Evolutionary conservation across 2,888 invertebrate species (phyloP).

Genomic region (Eupithecia subumbrata): DNA sequence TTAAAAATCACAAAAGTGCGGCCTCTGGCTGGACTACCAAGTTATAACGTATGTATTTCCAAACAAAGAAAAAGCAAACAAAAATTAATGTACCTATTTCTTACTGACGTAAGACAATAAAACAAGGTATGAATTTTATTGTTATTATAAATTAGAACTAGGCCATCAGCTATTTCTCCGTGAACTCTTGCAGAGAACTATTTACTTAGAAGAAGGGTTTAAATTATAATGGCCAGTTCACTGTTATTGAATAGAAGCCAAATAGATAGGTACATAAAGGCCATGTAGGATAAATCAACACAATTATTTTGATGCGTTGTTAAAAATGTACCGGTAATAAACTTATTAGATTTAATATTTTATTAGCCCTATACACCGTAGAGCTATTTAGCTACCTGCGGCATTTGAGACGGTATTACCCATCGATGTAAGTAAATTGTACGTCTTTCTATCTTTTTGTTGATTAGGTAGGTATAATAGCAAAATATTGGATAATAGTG

Average conservation of each 20-base stretch:
- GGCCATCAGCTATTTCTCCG: conserved; percentile 33
- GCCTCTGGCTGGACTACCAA: too few species aligned
- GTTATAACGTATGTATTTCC: neutral
- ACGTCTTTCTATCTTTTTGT: too few species aligned
- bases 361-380: too few species aligned
- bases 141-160: conserved; percentile 33
- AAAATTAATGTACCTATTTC: neutral
- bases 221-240: conserved; percentile 22
- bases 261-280: conserved; percentile 49
- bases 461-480: too few species aligned
- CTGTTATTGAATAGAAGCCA: conserved; percentile 64
- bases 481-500: too few species aligned
- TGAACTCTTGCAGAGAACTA: conserved; percentile 24
- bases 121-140: conserved; percentile 42
- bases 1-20: too few species aligned
- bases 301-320: conserved; percentile 30
- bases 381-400: too few species aligned
- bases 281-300: conserved; percentile 58
- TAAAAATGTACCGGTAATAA: neutral
- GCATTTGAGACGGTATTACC: too few species aligned
- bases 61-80: neutral
- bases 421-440: too few species aligned
- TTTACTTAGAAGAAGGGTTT: conserved; percentile 17
- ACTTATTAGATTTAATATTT: too few species aligned
- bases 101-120: conserved; percentile 32